Conservation (phyloP, 2,113 vertebrate genomes). For the Fulica atra region DNA sequence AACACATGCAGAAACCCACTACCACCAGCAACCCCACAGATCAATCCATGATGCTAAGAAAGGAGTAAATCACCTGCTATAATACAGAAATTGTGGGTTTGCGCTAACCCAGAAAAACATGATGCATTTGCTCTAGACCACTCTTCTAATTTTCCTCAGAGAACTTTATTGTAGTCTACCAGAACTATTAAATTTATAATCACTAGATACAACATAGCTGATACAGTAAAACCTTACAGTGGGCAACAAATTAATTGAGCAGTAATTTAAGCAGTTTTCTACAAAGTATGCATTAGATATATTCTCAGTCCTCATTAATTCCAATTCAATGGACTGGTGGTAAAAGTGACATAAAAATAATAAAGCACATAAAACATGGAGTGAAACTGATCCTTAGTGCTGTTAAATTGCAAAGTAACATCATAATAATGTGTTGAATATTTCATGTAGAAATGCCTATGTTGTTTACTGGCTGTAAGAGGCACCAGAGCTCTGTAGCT, state of each 20-base stretch:
- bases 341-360: slow-evolving; percentile 43
- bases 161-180: neutral
- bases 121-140: neutral
- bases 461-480: neutral
- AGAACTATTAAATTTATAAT: neutral
- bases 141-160: neutral
- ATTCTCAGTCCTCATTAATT: slow-evolving; percentile 43
- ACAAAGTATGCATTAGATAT: neutral
- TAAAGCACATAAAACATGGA: neutral
- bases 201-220: neutral
- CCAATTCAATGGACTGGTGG: neutral
- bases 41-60: neutral
- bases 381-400: neutral
- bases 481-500: neutral
- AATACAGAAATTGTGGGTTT: neutral
- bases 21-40: neutral
- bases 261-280: slow-evolving; percentile 13
- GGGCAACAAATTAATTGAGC: slow-evolving; percentile 17
- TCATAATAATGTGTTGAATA: neutral
- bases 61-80: neutral
- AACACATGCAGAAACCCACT: neutral
- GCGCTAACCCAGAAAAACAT: neutral
- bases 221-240: neutral
- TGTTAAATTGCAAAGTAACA: neutral
- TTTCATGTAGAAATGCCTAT: neutral